A percentile compares a stretch with the other conserved stretches of the same genome.
Evolutionary conservation across 2,797 vertebrate species (phyloP).

Genomic region (Sebastiscus albofasciatus): DNA sequence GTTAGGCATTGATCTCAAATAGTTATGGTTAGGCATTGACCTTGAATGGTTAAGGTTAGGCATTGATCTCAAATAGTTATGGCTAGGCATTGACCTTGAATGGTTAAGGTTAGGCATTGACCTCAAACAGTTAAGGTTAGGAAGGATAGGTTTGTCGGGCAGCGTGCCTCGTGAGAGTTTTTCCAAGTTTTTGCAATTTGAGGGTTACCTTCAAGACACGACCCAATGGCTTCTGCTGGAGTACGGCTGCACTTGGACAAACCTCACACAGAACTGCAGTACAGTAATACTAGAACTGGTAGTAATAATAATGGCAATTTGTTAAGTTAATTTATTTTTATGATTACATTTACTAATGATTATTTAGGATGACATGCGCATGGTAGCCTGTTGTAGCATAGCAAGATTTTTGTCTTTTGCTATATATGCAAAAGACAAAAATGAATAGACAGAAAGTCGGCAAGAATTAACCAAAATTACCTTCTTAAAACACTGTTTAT

Average conservation of each 20-base stretch:
- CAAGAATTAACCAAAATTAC: neutral
- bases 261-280: neutral
- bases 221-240: neutral
- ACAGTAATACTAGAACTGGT: neutral
- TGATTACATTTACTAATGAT: neutral
- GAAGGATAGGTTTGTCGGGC: too few species aligned
- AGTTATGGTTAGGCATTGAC: too few species aligned
- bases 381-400: neutral
- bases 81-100: too few species aligned
- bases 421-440: neutral
- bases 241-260: neutral
- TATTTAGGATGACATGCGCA: neutral
- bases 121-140: too few species aligned
- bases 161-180: too few species aligned
- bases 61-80: too few species aligned
- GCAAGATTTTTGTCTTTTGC: neutral
- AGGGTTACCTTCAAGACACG: too few species aligned
- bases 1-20: too few species aligned
- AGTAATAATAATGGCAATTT: neutral
- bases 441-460: neutral
- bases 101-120: too few species aligned
- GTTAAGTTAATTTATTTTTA: neutral
- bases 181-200: too few species aligned
- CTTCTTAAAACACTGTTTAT: neutral
- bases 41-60: too few species aligned